phyloP scores from a whole-genome alignment of 2,888 invertebrate genomes.

The Hirtodrosophila cameraria region DNA sequence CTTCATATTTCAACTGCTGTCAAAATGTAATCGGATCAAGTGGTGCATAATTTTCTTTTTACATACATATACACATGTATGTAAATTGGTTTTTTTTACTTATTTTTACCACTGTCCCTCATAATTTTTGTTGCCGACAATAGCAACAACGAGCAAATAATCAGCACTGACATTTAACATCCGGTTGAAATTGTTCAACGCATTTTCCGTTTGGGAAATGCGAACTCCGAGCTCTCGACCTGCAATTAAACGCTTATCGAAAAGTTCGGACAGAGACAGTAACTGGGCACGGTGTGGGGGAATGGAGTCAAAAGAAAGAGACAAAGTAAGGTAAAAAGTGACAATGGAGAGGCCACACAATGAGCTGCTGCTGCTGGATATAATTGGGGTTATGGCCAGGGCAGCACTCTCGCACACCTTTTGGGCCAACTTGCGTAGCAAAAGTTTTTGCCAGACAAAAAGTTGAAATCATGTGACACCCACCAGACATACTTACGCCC shows the following conservation, averaged over 20 bases:
- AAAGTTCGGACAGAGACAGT: constrained; percentile 50
- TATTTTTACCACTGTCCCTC: constrained; percentile 37
- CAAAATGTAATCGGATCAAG: constrained; percentile 30
- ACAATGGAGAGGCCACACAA: constrained; percentile 18
- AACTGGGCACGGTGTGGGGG: neutral
- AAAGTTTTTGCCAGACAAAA: constrained; percentile 27
- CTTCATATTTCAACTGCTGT: constrained; percentile 4
- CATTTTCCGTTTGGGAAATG: constrained; percentile 48
- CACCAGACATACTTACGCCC: neutral
- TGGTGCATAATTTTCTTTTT: constrained; percentile 49
- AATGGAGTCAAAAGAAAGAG: neutral
- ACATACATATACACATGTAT: neutral
- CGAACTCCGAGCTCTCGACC: constrained; percentile 51
- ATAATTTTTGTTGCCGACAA: constrained; percentile 64
- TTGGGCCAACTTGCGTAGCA: constrained; percentile 21
- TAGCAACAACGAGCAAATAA: constrained; percentile 16
- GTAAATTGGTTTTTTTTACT: constrained; percentile 20
- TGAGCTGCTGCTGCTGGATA: constrained; percentile 50
- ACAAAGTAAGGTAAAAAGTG: neutral
- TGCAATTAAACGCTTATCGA: constrained; percentile 75
- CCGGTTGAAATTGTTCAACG: constrained; percentile 72
- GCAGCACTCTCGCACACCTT: constrained; percentile 1
- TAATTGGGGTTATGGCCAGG: constrained; percentile 63
- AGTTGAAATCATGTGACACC: constrained; percentile 15
- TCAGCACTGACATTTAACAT: constrained; percentile 69